phyloP scores from a whole-genome alignment of 1,140 invertebrate genomes.

The Zaprionus africanus region DNA sequence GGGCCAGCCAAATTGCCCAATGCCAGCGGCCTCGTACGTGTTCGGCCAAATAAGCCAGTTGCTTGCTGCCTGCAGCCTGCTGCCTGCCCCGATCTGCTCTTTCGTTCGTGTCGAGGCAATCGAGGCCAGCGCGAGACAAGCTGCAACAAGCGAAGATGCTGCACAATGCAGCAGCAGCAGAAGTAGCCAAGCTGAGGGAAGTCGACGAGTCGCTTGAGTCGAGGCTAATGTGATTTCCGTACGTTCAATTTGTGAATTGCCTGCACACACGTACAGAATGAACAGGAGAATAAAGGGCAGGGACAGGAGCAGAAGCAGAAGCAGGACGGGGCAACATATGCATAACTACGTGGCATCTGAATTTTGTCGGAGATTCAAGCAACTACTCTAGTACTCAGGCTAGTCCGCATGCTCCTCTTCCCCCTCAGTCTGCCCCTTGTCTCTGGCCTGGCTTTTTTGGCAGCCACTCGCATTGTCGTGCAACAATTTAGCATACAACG shows the following conservation, averaged over 20 bases:
- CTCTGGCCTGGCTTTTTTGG: constrained; percentile 49
- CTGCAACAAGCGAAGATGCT: constrained; percentile 71
- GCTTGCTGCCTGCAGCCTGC: constrained; percentile 4
- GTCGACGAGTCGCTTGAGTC: constrained; percentile 43
- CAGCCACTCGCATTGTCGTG: constrained; percentile 69
- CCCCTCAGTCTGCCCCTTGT: background rate
- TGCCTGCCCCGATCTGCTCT: background rate
- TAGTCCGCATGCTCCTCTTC: background rate
- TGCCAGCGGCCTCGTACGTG: constrained; percentile 72
- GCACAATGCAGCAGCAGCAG: constrained; percentile 39
- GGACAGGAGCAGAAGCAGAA: background rate
- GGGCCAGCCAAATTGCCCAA: constrained; percentile 67
- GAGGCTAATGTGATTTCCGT: constrained; percentile 77
- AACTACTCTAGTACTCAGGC: background rate
- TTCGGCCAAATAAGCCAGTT: constrained; percentile 65
- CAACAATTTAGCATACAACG: constrained; percentile 78
- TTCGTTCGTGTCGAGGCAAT: background rate
- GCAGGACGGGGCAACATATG: constrained; percentile 58
- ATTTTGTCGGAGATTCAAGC: constrained; percentile 52
- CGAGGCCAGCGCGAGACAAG: constrained; percentile 11
- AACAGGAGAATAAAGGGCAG: background rate
- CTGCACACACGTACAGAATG: constrained; percentile 57
- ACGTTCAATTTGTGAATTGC: constrained; percentile 79
- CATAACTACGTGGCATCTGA: constrained; percentile 78
- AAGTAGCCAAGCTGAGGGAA: constrained; percentile 7